Percentiles rank a stretch among this genome's conserved stretches.
These are phyloP conservation scores for Vidua chalybeata DNA, from an alignment of 2,113 vertebrate species.

Conservation along the genomic window DNA sequence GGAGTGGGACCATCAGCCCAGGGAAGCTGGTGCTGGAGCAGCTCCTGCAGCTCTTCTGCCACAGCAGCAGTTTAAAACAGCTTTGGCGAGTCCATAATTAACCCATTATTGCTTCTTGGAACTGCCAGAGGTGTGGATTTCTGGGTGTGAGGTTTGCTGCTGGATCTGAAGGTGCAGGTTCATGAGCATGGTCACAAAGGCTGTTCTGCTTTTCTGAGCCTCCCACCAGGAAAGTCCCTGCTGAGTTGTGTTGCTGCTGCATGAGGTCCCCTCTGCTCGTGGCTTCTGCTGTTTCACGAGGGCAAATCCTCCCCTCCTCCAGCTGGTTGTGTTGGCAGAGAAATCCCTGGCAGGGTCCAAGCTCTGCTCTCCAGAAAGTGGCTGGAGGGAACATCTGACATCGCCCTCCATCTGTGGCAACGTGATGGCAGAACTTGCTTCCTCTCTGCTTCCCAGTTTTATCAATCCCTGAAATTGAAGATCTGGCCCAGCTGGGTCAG, in stretches of 20 bases:
- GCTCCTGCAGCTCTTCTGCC: not conserved
- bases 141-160: not conserved
- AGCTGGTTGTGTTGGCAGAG: not conserved
- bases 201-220: not conserved
- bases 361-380: not conserved
- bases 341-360: not conserved
- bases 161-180: not conserved
- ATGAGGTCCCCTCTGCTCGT: not conserved
- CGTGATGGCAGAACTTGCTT: accelerated
- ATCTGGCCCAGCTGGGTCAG: accelerated
- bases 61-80: not conserved
- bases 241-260: not conserved
- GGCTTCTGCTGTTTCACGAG: not conserved
- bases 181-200: not conserved
- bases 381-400: not conserved
- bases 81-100: not conserved
- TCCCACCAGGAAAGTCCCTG: not conserved
- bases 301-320: not conserved
- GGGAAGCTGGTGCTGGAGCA: not conserved
- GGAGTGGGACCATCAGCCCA: not conserved
- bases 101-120: not conserved
- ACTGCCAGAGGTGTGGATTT: not conserved
- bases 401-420: accelerated
- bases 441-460: not conserved
- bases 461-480: not conserved